A percentile compares a stretch with the other conserved stretches of the same genome.
These are phyloP conservation scores for Drosophila malerkotliana DNA, from an alignment of 1,140 invertebrate species.

Conservation along the genomic window DNA sequence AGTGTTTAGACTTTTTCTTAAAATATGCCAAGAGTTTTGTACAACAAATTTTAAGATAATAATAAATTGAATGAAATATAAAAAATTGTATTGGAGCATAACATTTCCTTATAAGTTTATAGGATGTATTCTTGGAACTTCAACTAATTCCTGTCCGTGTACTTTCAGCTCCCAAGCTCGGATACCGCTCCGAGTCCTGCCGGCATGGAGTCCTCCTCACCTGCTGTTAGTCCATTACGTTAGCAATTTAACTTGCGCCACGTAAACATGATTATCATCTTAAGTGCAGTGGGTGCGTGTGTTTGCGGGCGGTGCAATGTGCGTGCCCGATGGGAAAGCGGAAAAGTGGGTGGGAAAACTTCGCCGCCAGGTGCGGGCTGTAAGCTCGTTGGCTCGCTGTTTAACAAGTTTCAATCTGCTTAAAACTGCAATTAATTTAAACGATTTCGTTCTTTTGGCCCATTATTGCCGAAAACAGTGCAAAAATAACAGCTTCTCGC, in stretches of 20 bases:
- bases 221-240: constrained; percentile 81
- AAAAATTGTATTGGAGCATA: too few relatives aligned
- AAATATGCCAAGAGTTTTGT: too few relatives aligned
- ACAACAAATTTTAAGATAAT: too few relatives aligned
- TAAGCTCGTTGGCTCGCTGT: constrained; percentile 39
- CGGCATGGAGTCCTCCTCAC: constrained; percentile 43
- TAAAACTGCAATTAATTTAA: constrained; percentile 80
- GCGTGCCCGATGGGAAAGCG: constrained; percentile 18
- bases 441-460: constrained; percentile 33
- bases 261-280: constrained; percentile 82
- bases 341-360: constrained; percentile 48
- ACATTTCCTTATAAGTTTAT: too few relatives aligned
- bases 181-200: constrained; percentile 38
- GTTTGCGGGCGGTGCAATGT: constrained; percentile 26
- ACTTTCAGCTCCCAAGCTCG: neutral
- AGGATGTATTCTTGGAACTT: neutral
- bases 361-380: constrained; percentile 44
- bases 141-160: neutral
- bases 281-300: constrained; percentile 61
- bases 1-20: too few relatives aligned
- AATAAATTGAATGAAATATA: neutral
- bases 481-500: constrained; percentile 11
- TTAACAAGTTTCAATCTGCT: constrained; percentile 77
- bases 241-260: constrained; percentile 81
- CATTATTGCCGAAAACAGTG: constrained; percentile 51